Percentiles rank a stretch among this genome's conserved stretches.
These are phyloP conservation scores for Pycnonotus jocosus DNA, from an alignment of 2,113 vertebrate genomes.

Conservation along the genomic window DNA sequence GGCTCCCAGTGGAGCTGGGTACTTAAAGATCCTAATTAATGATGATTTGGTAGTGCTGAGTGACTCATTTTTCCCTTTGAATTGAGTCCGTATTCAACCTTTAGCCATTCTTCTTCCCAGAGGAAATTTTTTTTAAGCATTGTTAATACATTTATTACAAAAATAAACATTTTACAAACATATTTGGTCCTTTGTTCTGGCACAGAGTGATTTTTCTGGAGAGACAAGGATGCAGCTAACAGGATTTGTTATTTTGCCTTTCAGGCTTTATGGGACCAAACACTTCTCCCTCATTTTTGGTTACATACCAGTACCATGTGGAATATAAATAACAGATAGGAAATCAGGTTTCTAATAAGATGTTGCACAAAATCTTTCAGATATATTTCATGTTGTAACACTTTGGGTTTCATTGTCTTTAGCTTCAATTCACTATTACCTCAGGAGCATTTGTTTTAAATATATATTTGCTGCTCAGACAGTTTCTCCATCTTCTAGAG, in stretches of 20 bases:
- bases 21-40: conserved; percentile 26
- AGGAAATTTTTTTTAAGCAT: not conserved
- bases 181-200: not conserved
- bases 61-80: not conserved
- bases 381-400: not conserved
- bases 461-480: not conserved
- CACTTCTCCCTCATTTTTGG: not conserved
- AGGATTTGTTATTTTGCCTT: not conserved
- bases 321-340: not conserved
- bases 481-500: not conserved
- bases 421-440: not conserved
- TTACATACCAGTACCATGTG: accelerated
- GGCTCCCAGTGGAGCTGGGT: not conserved
- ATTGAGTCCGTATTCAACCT: not conserved
- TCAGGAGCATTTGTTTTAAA: not conserved
- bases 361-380: not conserved
- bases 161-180: not conserved
- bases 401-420: not conserved
- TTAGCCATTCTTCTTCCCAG: not conserved
- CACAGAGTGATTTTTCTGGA: not conserved
- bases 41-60: not conserved
- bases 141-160: not conserved
- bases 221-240: not conserved
- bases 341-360: not conserved
- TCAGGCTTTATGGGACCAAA: not conserved